Evolutionary conservation across 2,113 vertebrate genomes (phyloP).

Genomic region (Eidolon helvum): DNA sequence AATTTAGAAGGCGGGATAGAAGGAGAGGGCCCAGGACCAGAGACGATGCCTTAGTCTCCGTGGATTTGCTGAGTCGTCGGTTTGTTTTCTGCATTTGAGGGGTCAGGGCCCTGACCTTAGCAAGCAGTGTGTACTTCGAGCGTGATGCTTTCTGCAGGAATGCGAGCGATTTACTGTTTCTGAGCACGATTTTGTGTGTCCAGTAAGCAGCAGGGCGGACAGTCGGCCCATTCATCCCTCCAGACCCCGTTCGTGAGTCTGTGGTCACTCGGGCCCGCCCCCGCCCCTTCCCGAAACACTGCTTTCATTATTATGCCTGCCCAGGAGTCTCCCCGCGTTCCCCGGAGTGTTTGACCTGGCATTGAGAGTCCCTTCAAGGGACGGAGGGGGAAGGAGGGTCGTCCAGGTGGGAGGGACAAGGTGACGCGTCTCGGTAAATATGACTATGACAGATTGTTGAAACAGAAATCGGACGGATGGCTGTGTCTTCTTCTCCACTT

Average conservation of each 20-base stretch:
- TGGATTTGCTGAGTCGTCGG: not conserved
- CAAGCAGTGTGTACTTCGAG: not conserved
- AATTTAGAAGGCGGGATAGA: not conserved
- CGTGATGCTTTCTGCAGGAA: not conserved
- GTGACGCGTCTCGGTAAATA: not conserved
- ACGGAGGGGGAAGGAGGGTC: not conserved
- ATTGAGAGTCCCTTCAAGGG: not conserved
- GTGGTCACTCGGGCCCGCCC: not conserved
- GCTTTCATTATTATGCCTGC: constrained; percentile 2
- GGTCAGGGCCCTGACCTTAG: not conserved
- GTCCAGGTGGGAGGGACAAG: not conserved
- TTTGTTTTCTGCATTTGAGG: not conserved
- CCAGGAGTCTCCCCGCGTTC: not conserved
- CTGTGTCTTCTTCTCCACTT: not conserved
- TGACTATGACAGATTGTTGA: not conserved
- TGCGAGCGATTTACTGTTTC: not conserved
- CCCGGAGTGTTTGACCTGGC: not conserved
- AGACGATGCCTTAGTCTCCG: not conserved
- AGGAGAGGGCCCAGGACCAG: not conserved
- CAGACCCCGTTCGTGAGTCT: not conserved
- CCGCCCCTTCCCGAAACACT: not conserved
- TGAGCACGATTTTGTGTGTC: not conserved
- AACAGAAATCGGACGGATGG: not conserved
- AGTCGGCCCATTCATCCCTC: not conserved
- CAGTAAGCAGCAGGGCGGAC: not conserved